Evolutionary conservation across 2,888 invertebrate species (phyloP).

Genomic region (Liopterus haemorrhoidalis): DNA sequence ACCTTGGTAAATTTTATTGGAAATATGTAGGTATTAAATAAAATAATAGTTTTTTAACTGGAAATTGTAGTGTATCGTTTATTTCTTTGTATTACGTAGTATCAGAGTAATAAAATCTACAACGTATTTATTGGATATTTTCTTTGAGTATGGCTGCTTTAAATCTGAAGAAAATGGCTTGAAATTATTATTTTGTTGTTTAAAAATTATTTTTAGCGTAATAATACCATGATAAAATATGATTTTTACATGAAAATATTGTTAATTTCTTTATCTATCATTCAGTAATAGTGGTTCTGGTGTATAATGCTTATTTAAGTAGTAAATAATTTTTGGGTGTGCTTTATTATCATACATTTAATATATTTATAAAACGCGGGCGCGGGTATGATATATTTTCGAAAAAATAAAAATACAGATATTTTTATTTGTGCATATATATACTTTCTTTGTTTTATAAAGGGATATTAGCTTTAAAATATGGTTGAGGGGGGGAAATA

Average conservation of each 20-base stretch:
- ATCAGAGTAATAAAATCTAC: constrained; percentile 40
- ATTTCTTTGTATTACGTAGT: constrained; percentile 31
- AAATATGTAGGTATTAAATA: constrained; percentile 34
- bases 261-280: constrained; percentile 37
- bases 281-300: constrained; percentile 29
- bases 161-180: constrained; percentile 31
- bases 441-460: too few relatives aligned
- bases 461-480: too few relatives aligned
- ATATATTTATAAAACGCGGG: constrained; percentile 44
- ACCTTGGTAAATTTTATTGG: constrained; percentile 38
- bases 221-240: constrained; percentile 21
- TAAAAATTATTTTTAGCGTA: constrained; percentile 41
- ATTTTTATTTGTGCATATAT: too few relatives aligned
- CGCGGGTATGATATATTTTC: constrained; percentile 32
- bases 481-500: too few relatives aligned
- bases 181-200: constrained; percentile 32
- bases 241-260: constrained; percentile 34
- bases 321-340: constrained; percentile 45
- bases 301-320: constrained; percentile 24
- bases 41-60: constrained; percentile 44
- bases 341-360: constrained; percentile 44
- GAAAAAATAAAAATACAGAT: constrained; percentile 18
- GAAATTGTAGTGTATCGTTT: constrained; percentile 39
- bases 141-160: constrained; percentile 41
- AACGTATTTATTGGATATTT: constrained; percentile 39